Evolutionary conservation across 2,888 invertebrate genomes (phyloP), one percentile per base, ranked within the genome.

Genomic region (Eurytoma adleriae): DNA sequence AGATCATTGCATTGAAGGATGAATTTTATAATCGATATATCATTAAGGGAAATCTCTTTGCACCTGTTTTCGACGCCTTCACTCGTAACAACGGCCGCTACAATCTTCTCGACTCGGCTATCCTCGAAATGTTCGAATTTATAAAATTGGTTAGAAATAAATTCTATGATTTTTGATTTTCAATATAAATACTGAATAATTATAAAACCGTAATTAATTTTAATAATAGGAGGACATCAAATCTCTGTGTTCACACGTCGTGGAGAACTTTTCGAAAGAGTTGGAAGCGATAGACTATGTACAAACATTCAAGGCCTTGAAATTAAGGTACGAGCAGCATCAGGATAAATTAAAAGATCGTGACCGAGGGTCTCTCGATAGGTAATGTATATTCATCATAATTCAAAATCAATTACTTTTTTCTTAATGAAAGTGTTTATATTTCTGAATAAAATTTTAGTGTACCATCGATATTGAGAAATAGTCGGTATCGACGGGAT

Each of bases 111-210:
- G 99, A 99, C 92, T 99, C 99, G 48, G 99, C 99, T 84, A 97
- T 99, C 91, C 94, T 99, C 91, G 99, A 99, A 92, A 94, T 99
- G 93, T 99, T 99, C 92, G 99, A 99, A 92, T 99, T 97, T 92
- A 98, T 99, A 85, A 97, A 97, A 93, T 92, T 96, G 91, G 94
- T 94, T 50, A 24, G 10, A 4, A 14, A n/a, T 18, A 4, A 1
- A 40, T 79, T 54, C 27, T 71, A 13, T 27, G 73, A 61, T 40
- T 68, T 83, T 76, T 72, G 67, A 73, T 85, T 85, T 13, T 54
- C 5, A n/a, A 54, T 54, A 0, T 40, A 10, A 40, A 40, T 40
- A 10, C 10, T 54, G 14, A 54, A 54, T 54, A 54, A 54, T 54
- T 16, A 1, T 54, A 54, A 1, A 54, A 54, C 10, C 27, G 1